A percentile compares a stretch with the other conserved stretches of the same genome.
These are phyloP conservation scores for Dicyrtoma fusca DNA, from an alignment of 2,888 invertebrate species.

Conservation along the genomic window DNA sequence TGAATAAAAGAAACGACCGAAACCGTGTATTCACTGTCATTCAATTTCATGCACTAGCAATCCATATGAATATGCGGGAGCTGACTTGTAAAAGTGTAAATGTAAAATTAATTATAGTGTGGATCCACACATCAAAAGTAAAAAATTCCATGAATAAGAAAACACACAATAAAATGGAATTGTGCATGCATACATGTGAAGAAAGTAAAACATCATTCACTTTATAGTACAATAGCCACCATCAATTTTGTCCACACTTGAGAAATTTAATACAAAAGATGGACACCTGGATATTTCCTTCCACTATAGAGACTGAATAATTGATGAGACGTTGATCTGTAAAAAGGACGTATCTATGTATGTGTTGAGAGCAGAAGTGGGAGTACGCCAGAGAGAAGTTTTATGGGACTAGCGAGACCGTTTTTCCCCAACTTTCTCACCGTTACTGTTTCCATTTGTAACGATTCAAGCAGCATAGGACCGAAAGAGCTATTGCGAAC, in stretches of 20 bases:
- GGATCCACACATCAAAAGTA: neutral
- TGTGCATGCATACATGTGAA: neutral
- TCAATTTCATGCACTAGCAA: too few species aligned
- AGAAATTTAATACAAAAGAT: conserved; percentile 25
- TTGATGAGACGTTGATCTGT: conserved; percentile 26
- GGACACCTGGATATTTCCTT: conserved; percentile 49
- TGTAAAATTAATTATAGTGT: neutral
- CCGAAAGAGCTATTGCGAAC: too few species aligned
- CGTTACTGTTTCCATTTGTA: too few species aligned
- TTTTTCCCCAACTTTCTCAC: too few species aligned
- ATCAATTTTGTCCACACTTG: conserved; percentile 24
- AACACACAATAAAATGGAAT: neutral
- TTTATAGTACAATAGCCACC: conserved; percentile 9
- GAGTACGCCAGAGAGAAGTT: neutral
- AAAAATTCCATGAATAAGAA: neutral
- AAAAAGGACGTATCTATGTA: neutral
- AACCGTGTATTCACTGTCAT: too few species aligned
- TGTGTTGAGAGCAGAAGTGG: neutral
- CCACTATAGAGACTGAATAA: conserved; percentile 34
- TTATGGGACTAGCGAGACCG: neutral
- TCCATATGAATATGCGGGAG: too few species aligned
- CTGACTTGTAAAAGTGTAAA: neutral
- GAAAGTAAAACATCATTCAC: conserved; percentile 27
- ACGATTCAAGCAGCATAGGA: too few species aligned
- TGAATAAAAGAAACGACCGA: too few species aligned